These are phyloP conservation scores for Psettodes erumei DNA, from an alignment of 2,113 vertebrate genomes.

Conservation along the genomic window DNA sequence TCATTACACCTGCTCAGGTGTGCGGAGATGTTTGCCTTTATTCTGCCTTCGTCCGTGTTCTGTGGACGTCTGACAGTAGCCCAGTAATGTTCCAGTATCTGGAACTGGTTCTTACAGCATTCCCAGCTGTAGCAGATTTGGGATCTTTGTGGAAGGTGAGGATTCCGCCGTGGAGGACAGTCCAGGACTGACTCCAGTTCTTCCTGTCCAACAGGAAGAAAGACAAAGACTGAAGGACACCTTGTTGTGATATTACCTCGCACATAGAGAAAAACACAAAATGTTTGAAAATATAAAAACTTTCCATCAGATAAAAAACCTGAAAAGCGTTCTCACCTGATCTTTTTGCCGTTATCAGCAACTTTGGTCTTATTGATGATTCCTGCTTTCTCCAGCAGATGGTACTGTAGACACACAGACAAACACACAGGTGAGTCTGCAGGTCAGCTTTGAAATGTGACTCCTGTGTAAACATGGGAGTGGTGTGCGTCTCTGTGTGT, in stretches of 20 bases:
- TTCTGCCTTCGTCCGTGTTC: no score
- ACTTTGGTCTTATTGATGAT: constrained; percentile 92
- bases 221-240: not conserved
- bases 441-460: constrained; percentile 34
- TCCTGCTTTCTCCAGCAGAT: constrained; percentile 90
- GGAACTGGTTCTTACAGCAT: constrained; percentile 41
- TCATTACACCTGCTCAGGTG: not conserved
- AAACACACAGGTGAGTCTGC: not conserved
- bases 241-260: no score
- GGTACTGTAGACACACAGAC: constrained; percentile 64
- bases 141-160: constrained; percentile 78
- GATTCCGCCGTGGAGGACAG: constrained; percentile 73
- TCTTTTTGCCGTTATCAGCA: constrained; percentile 87
- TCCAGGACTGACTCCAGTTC: constrained; percentile 79
- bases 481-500: constrained; percentile 17
- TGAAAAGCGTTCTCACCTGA: constrained; percentile 81
- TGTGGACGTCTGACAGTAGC: not conserved
- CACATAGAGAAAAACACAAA: not conserved
- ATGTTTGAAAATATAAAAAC: not conserved
- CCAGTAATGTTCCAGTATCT: not conserved
- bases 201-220: constrained; percentile 59
- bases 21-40: no score
- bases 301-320: not conserved
- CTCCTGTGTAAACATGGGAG: constrained; percentile 50
- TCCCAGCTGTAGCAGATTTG: constrained; percentile 53